Evolutionary conservation across 1,140 invertebrate genomes (phyloP).

Genomic region (Onthophagus taurus): DNA sequence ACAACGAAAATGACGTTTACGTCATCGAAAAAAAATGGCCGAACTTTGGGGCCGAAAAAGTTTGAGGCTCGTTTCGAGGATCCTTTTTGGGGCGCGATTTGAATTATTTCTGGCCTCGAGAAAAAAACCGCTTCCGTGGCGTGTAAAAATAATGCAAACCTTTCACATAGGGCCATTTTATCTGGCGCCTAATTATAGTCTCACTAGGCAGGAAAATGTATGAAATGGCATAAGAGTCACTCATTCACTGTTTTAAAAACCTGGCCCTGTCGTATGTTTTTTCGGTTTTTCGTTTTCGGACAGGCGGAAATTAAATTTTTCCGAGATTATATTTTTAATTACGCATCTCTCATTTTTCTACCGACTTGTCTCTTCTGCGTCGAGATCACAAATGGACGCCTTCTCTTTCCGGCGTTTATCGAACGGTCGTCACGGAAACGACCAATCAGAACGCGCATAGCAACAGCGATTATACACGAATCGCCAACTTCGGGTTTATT

Average conservation of each 20-base stretch:
- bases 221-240: constrained; percentile 37
- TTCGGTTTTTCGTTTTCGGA: constrained; percentile 1
- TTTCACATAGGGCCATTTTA: constrained; percentile 38
- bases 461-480: no score
- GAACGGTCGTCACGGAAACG: constrained; percentile 11
- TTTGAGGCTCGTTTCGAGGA: background rate
- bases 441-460: constrained; percentile 6
- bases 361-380: constrained; percentile 37
- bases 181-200: constrained; percentile 26
- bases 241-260: constrained; percentile 35
- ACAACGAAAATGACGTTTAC: background rate
- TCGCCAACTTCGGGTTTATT: no score
- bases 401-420: constrained; percentile 19
- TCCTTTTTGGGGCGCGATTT: constrained; percentile 18
- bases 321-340: constrained; percentile 27
- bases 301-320: constrained; percentile 16
- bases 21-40: background rate
- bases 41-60: background rate
- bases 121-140: constrained; percentile 18
- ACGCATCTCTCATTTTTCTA: constrained; percentile 20
- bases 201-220: constrained; percentile 34
- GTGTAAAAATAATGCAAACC: constrained; percentile 38
- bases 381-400: constrained; percentile 38
- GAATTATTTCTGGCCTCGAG: constrained; percentile 33
- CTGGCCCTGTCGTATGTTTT: constrained; percentile 24